A percentile compares a stretch with the other conserved stretches of the same genome.
Evolutionary conservation across 1,140 invertebrate genomes (phyloP).

Genomic region (Drosophila setifemur): DNA sequence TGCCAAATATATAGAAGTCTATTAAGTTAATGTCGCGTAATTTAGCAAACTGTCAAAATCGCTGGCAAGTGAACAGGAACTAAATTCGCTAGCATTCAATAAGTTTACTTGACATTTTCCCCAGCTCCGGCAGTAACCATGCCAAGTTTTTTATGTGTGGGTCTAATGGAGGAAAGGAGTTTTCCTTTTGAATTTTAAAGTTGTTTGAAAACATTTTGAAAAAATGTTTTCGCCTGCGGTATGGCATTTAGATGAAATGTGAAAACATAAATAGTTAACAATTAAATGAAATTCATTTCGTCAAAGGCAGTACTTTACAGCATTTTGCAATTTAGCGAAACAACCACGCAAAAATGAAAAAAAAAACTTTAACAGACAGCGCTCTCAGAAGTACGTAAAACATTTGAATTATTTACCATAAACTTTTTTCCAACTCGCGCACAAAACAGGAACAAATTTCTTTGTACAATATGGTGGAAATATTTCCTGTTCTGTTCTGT

Average conservation of each 20-base stretch:
- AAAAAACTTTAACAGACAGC: slow-evolving; percentile 12
- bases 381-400: slow-evolving; percentile 43
- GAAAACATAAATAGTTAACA: background rate
- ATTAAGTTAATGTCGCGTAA: slow-evolving; percentile 79
- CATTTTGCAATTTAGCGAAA: slow-evolving; percentile 26
- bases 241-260: too few species aligned
- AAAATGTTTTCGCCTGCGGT: too few species aligned
- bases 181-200: background rate
- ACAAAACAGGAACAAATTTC: slow-evolving; percentile 29
- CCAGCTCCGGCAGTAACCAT: slow-evolving; percentile 4
- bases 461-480: slow-evolving; percentile 45
- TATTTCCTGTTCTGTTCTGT: slow-evolving; percentile 25
- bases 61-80: slow-evolving; percentile 69
- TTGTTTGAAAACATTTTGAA: too few species aligned
- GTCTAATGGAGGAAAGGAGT: slow-evolving; percentile 2
- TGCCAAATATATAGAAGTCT: slow-evolving; percentile 70
- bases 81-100: slow-evolving; percentile 53
- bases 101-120: slow-evolving; percentile 49
- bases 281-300: background rate
- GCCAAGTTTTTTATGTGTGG: slow-evolving; percentile 13
- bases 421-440: slow-evolving; percentile 41
- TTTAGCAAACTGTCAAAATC: slow-evolving; percentile 78
- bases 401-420: slow-evolving; percentile 72
- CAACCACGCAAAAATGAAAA: slow-evolving; percentile 18
- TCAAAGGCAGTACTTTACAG: background rate